These are phyloP conservation scores for Blera fallax DNA, from an alignment of 2,888 invertebrate species.

Conservation along the genomic window DNA sequence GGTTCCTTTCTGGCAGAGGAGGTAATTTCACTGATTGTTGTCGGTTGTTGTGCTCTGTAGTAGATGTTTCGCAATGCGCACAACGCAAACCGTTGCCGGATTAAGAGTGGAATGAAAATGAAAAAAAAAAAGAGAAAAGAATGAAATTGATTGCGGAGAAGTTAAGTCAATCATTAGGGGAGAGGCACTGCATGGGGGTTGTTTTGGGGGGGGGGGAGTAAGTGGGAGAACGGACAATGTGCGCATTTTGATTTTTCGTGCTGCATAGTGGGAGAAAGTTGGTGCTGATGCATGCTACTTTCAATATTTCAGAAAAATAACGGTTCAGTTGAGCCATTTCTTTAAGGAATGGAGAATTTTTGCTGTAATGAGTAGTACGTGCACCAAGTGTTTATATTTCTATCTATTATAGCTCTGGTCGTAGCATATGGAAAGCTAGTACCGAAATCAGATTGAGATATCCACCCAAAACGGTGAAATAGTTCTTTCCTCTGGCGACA, in stretches of 20 bases:
- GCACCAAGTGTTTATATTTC: no score
- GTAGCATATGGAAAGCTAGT: no score
- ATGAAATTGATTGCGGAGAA: slow-evolving; percentile 69
- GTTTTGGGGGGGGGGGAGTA: slow-evolving; percentile 10
- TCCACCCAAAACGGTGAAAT: no score
- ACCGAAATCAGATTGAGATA: no score
- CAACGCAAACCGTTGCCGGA: slow-evolving; percentile 66
- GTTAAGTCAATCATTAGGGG: slow-evolving; percentile 68
- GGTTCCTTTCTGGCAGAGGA: slow-evolving; percentile 61
- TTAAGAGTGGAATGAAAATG: slow-evolving; percentile 67
- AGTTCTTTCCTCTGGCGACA: no score
- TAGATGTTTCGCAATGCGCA: slow-evolving; percentile 71
- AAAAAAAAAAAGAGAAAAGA: slow-evolving; percentile 45
- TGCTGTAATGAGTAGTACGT: no score
- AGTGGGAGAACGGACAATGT: slow-evolving; percentile 35
- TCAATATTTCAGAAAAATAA: background rate
- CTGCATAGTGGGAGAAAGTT: slow-evolving; percentile 31
- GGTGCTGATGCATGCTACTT: slow-evolving; percentile 1
- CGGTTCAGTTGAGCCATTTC: background rate
- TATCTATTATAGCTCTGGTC: no score
- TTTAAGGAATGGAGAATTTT: no score
- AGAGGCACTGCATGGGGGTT: slow-evolving; percentile 39
- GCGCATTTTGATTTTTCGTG: slow-evolving; percentile 60
- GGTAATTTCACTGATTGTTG: slow-evolving; percentile 70
- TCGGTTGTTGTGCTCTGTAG: slow-evolving; percentile 70